phyloP scores from a whole-genome alignment of 2,888 invertebrate genomes.

The Drosophila yooni region DNA sequence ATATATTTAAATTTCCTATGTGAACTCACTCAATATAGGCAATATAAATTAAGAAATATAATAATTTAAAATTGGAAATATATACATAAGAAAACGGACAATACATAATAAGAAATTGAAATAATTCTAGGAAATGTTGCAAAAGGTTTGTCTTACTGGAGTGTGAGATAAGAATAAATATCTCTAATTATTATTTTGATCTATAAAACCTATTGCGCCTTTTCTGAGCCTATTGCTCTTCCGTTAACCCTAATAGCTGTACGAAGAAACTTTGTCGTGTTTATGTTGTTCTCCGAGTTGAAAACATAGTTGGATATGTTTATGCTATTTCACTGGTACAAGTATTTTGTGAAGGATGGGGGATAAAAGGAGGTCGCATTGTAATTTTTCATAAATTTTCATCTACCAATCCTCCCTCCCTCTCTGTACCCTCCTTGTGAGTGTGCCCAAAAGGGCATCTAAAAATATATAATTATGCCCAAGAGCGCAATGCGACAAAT shows the following conservation, averaged over 20 bases:
- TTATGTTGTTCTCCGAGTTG: background rate
- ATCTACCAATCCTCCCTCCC: background rate
- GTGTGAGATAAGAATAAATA: background rate
- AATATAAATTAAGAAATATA: background rate
- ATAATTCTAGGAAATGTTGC: background rate
- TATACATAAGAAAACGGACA: background rate
- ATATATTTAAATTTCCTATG: background rate
- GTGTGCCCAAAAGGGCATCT: background rate
- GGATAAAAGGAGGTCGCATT: background rate
- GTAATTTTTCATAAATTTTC: background rate
- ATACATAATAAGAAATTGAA: background rate
- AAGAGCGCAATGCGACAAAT: constrained; percentile 35
- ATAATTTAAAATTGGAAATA: background rate
- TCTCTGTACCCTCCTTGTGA: background rate
- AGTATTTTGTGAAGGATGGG: too few species aligned
- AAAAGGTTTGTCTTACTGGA: background rate
- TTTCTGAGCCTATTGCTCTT: background rate
- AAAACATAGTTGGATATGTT: background rate
- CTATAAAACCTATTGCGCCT: background rate
- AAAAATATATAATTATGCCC: background rate
- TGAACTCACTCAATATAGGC: background rate
- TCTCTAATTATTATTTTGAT: background rate
- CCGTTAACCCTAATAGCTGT: background rate
- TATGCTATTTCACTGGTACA: background rate
- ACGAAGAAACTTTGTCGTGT: background rate